phyloP scores from a whole-genome alignment of 2,797 vertebrate genomes.

The Chelonia mydas region DNA sequence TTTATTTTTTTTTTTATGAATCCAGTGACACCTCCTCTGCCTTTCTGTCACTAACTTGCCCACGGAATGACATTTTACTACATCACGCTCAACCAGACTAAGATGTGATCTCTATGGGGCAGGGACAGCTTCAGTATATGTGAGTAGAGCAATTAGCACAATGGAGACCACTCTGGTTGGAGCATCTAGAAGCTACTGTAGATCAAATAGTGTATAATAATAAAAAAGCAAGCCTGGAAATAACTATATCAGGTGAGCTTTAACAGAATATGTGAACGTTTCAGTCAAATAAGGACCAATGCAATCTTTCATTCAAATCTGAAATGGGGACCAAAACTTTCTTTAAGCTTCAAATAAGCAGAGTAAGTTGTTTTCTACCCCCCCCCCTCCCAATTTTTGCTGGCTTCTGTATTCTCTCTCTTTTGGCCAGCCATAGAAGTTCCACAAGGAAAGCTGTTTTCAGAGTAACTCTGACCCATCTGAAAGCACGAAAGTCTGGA shows the following conservation, averaged over 20 bases:
- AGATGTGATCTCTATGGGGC: not conserved
- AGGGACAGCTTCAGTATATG: not conserved
- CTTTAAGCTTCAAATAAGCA: not conserved
- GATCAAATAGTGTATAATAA: not conserved
- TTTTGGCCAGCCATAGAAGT: not conserved
- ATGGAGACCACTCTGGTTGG: not conserved
- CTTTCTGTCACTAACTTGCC: too few species aligned
- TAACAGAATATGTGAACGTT: not conserved
- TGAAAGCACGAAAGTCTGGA: not conserved
- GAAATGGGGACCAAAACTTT: not conserved
- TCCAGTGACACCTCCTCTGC: too few species aligned
- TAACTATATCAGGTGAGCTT: not conserved
- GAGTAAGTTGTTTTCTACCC: not conserved
- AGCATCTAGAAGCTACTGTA: not conserved
- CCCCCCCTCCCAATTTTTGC: not conserved
- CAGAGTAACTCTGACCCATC: not conserved
- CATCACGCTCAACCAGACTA: too few species aligned
- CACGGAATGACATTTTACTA: too few species aligned
- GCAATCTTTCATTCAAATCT: not conserved
- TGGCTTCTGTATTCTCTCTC: rapidly evolving
- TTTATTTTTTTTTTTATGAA: too few species aligned
- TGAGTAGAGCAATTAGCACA: not conserved
- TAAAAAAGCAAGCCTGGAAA: not conserved
- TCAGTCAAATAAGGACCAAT: not conserved
- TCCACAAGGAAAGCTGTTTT: not conserved